phyloP scores from a whole-genome alignment of 2,113 vertebrate species.

The mouse (Mus musculus) region GRCm39 chr10:17456001-17456500 shows the following conservation, averaged over 20 bases:
- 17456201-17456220: neutral
- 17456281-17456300: neutral
- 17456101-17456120: constrained; percentile 4
- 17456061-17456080: constrained; percentile 25
- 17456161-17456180: constrained; percentile 12
- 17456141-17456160: constrained; percentile 37
- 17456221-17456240: neutral
- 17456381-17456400: constrained; percentile 45
- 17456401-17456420: neutral
- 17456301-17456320: constrained; percentile 40
- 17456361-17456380: neutral
- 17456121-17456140: neutral
- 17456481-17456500: too few relatives aligned
- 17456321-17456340: neutral
- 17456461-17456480: neutral
- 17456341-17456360: neutral
- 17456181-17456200: constrained; percentile 33
- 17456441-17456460: neutral
- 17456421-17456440: neutral
- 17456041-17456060: constrained; percentile 24
- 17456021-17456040: constrained; percentile 50
- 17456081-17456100: neutral
- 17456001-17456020: constrained; percentile 47
- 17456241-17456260: neutral
- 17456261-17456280: neutral